Conservation (phyloP, 2,113 vertebrate genomes). For the Sterna hirundo region DNA sequence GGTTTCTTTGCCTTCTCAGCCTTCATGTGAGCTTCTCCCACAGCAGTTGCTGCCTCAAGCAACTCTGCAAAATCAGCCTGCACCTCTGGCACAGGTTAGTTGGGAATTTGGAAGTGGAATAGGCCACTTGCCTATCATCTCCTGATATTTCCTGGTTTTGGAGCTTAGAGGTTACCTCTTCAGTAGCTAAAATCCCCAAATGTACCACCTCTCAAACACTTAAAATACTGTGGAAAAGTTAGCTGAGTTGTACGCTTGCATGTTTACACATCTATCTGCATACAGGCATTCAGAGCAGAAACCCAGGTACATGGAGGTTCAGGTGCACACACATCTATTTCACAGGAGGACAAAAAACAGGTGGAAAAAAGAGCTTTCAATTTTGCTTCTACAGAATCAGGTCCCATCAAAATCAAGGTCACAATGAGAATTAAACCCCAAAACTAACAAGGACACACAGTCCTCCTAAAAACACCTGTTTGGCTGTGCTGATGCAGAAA, state of each 20-base stretch:
- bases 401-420: not conserved
- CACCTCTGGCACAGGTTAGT: constrained; percentile 75
- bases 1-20: constrained; percentile 65
- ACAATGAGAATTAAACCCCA: not conserved
- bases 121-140: constrained; percentile 4
- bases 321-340: not conserved
- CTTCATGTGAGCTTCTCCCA: constrained; percentile 70
- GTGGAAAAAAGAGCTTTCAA: not conserved
- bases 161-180: not conserved
- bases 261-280: not conserved
- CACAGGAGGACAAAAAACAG: not conserved
- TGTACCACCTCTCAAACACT: not conserved
- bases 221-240: not conserved
- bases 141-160: not conserved
- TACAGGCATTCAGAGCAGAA: not conserved
- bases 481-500: not conserved
- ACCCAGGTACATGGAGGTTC: not conserved
- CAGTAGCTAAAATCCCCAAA: not conserved
- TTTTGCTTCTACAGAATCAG: not conserved
- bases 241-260: not conserved
- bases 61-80: constrained; percentile 63
- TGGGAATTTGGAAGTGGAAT: constrained; percentile 4
- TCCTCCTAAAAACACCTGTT: not conserved
- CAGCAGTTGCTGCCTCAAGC: constrained; percentile 73
- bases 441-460: not conserved